These are phyloP conservation scores for Pangasius djambal DNA, from an alignment of 2,797 vertebrate species.

Conservation along the genomic window DNA sequence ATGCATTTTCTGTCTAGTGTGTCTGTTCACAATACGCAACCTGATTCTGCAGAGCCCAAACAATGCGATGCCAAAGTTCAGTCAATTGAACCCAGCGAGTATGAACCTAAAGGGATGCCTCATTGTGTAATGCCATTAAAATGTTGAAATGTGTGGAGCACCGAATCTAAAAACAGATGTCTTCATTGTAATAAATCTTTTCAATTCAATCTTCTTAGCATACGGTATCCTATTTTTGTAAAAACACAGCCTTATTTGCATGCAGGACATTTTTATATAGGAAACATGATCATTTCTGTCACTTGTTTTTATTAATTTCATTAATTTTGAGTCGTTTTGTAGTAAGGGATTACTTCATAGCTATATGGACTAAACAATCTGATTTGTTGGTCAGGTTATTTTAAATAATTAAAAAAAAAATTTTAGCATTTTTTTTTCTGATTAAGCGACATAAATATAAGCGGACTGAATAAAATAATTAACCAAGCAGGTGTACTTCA, in stretches of 20 bases:
- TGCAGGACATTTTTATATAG: neutral
- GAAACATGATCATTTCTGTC: neutral
- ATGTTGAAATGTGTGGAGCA: slow-evolving; percentile 22
- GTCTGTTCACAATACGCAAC: slow-evolving; percentile 48
- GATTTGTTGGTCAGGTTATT: neutral
- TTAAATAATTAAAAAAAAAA: neutral
- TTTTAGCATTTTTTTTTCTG: neutral
- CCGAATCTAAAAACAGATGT: neutral
- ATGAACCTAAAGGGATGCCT: neutral
- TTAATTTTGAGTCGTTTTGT: neutral
- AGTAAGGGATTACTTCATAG: neutral
- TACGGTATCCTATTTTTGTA: too few relatives aligned
- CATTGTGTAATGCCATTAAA: neutral
- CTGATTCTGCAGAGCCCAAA: slow-evolving; percentile 2
- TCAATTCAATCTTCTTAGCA: neutral
- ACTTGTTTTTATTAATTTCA: neutral
- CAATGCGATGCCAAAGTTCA: slow-evolving; percentile 12
- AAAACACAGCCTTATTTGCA: neutral
- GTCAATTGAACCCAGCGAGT: slow-evolving; percentile 13
- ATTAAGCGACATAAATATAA: neutral
- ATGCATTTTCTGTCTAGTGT: slow-evolving; percentile 62
- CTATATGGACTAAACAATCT: neutral
- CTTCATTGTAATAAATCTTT: neutral
- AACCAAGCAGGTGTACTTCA: neutral
- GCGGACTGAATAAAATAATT: neutral